Percentiles rank a stretch among this genome's conserved stretches.
Conservation (phyloP, 2,888 invertebrate species). For the Epinotia brunnichana region DNA sequence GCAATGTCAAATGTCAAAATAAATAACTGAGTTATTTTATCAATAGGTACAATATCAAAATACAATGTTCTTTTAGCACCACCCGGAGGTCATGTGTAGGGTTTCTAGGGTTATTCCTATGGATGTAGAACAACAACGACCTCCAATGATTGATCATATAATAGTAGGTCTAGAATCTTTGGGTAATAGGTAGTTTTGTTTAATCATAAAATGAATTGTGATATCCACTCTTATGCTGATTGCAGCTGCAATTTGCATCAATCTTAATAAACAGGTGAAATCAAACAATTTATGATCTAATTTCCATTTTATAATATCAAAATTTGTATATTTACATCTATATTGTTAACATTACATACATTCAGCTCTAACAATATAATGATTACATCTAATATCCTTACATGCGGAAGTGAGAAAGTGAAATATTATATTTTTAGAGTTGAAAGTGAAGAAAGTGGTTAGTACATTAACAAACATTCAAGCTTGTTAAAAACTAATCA, state of each 20-base stretch:
- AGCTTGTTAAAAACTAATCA: slow-evolving; percentile 24
- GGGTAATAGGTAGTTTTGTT: background rate
- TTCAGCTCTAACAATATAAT: slow-evolving; percentile 15
- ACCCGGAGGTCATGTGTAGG: too few species aligned
- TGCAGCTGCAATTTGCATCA: too few species aligned
- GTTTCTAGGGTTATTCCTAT: too few species aligned
- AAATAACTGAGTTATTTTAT: too few species aligned
- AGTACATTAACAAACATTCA: slow-evolving; percentile 21
- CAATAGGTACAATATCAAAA: too few species aligned
- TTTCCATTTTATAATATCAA: slow-evolving; percentile 32
- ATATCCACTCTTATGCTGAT: too few species aligned
- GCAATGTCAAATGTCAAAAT: too few species aligned
- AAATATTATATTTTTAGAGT: slow-evolving; percentile 17
- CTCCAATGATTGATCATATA: too few species aligned
- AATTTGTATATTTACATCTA: slow-evolving; percentile 24
- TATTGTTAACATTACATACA: slow-evolving; percentile 26
- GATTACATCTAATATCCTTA: slow-evolving; percentile 26
- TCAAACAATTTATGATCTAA: background rate
- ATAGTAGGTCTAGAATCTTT: background rate
- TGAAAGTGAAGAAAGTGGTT: slow-evolving; percentile 12
- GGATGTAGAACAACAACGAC: too few species aligned
- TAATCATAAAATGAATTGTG: background rate
- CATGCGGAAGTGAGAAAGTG: slow-evolving; percentile 8
- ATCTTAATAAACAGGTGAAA: background rate
- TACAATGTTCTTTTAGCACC: too few species aligned